Base-by-base conservation (phyloP, 2,888 invertebrate genomes). In the Cheiracanthium punctorium region DNA sequence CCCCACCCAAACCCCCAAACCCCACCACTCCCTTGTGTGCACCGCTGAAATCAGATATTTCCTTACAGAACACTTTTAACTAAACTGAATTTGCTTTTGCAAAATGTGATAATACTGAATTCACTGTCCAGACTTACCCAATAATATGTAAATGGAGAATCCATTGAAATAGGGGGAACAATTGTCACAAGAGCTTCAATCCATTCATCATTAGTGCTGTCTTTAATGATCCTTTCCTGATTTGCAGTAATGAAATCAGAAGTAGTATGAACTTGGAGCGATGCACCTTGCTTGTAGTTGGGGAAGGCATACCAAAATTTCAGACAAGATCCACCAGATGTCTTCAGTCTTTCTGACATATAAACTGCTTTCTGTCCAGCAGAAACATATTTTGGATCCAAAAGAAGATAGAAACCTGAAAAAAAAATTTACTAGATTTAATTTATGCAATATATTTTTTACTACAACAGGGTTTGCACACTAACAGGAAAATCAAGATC, bases 341-440 rank as follows among this genome's bases (percentile, higher is more conserved):
- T 37, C 24, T 32, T 28, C 1, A 88, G 37, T 12, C 86, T 70
- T 58, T 88, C 88, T 0, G 88, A 88, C 71, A 88, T 72, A 24
- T 84, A 80, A n/a, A 88, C 85, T 0, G 88, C 88, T 73, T 73
- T 80, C 24, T 80, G 37, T 0, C 75, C 73, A 1, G n/a, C 28
- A 4, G 58, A 28, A 29, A 58, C 28, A 30, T 52, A 71, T 8
- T 70, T 30, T 8, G 88, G 14, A 33, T 88, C 81, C 32, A 88
- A 30, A 2, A 88, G 48, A 17, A 86, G 48, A 32, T 87, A 87
- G 28, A 87, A 87, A 7, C 86, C 86, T 87, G 1, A 1, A 17
- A 28, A 48, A 43, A 43, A 37, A 10, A n/a, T n/a, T n/a, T n/a
- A n/a, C n/a, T n/a, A n/a, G 10, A 33, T 14, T n/a, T 65, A 79